A percentile compares a stretch with the other conserved stretches of the same genome.
phyloP scores from a whole-genome alignment of 2,113 vertebrate genomes.

The Emydocephalus ijimae region DNA sequence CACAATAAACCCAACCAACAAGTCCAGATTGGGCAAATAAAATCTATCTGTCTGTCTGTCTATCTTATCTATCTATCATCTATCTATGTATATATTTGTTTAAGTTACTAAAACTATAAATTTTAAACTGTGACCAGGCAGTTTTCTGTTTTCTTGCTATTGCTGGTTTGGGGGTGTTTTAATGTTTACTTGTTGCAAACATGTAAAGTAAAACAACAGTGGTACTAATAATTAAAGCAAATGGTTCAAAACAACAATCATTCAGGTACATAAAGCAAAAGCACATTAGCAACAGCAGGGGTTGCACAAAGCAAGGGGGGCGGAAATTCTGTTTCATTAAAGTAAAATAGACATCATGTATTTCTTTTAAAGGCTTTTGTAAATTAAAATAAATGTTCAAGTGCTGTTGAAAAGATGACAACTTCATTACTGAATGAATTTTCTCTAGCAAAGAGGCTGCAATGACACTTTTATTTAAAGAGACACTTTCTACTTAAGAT shows the following conservation, averaged over 20 bases:
- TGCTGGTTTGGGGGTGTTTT: neutral
- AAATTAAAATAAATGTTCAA: neutral
- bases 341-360: neutral
- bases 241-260: neutral
- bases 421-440: neutral
- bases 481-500: neutral
- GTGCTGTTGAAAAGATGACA: neutral
- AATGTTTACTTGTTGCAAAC: neutral
- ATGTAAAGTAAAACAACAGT: neutral
- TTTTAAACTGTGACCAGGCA: neutral
- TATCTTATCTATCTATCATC: neutral
- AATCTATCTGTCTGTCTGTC: too few relatives aligned
- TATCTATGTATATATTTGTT: too few relatives aligned
- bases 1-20: neutral
- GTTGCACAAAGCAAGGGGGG: neutral
- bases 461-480: neutral
- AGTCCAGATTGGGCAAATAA: neutral
- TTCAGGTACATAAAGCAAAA: neutral
- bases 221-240: neutral
- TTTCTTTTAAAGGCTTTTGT: neutral
- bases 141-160: neutral
- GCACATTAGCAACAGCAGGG: neutral
- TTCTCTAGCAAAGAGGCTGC: neutral
- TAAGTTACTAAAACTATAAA: neutral
- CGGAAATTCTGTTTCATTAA: neutral